Evolutionary conservation across 1,140 invertebrate genomes (phyloP), one percentile per base, ranked within the genome.

Genomic region (Holotrichia oblita): DNA sequence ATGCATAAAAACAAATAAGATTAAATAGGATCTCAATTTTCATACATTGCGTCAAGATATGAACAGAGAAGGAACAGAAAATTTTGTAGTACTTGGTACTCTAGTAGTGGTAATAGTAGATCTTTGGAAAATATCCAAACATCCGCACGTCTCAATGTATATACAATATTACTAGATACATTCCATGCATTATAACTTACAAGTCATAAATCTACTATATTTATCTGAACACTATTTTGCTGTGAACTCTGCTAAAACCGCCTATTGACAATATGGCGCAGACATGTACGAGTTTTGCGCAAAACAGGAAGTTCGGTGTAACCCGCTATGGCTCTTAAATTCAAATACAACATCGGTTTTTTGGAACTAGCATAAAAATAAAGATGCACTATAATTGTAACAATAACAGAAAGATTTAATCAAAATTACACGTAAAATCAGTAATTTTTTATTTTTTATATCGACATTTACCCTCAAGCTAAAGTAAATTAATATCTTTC

Each of bases 241-340:
- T 34, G 61, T 74, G 41, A 41, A 27, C 24, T 73, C 81, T 81
- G 79, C 80, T 79, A 80, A 81, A 83, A 79, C 83, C 83, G 81
- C 83, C 83, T 84, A 82, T 84, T 83, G 81, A 82, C 82, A 84
- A 84, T 83, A 84, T 84, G 83, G 83, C 83, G 83, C 81, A 82
- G 82, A 78, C 81, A 80, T 82, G 81, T 78, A 79, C 55, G 40
- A 75, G 59, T 44, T 77, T 41, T 79, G 81, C 83, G 83, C 83
- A 83, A 64, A 81, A 83, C 83, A 83, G 83, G 83, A 84, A 83
- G 79, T 79, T 69, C 27, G 61, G 8, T 69, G 24, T 69, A 69
- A 73, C 77, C 79, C 79, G 74, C 79, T 41, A 41, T 44, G 14
- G 22, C 40, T 24, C 12, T 41, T 40, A 77, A 42, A 79, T 81